phyloP scores from a whole-genome alignment of 2,888 invertebrate species.

The Phania funesta region DNA sequence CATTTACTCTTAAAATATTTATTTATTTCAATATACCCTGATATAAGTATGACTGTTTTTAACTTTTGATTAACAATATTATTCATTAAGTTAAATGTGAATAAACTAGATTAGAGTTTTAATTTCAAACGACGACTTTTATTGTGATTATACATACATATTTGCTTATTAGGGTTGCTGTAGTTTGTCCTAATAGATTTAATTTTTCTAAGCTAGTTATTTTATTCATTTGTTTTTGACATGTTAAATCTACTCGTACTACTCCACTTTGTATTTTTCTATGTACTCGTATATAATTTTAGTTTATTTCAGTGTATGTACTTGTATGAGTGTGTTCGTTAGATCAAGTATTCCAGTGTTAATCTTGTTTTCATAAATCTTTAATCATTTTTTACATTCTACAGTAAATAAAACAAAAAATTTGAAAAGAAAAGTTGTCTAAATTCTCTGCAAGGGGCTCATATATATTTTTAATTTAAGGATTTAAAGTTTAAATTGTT shows the following conservation, averaged over 20 bases:
- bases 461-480: constrained; percentile 37
- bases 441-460: constrained; percentile 66
- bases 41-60: constrained; percentile 63
- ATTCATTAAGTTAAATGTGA: constrained; percentile 7
- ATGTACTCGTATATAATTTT: too few relatives aligned
- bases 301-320: too few relatives aligned
- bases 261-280: too few relatives aligned
- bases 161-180: too few relatives aligned
- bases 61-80: constrained; percentile 64
- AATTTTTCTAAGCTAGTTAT: too few relatives aligned
- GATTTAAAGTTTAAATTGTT: constrained; percentile 10
- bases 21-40: constrained; percentile 58
- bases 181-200: too few relatives aligned
- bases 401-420: neutral
- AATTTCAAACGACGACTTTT: neutral
- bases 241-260: too few relatives aligned
- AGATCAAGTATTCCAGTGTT: too few relatives aligned
- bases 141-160: neutral
- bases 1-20: neutral
- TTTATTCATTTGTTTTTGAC: too few relatives aligned
- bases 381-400: too few relatives aligned
- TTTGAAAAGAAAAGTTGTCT: constrained; percentile 39
- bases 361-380: too few relatives aligned
- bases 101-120: neutral
- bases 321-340: too few relatives aligned